A percentile compares a stretch with the other conserved stretches of the same genome.
phyloP scores from a whole-genome alignment of 2,888 invertebrate species.

The Phyllotreta striolata region DNA sequence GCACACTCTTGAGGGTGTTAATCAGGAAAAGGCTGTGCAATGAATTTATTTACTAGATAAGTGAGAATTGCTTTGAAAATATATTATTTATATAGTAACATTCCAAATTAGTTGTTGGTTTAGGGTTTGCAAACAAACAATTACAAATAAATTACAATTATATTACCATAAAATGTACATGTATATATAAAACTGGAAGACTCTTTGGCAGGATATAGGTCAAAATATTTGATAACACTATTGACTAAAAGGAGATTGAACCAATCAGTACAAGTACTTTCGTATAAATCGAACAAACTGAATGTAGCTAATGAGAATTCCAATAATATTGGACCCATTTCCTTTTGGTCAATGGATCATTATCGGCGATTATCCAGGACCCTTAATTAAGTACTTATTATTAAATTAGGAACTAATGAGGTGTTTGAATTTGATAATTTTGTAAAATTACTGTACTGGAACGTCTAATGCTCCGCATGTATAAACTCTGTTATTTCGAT shows the following conservation, averaged over 20 bases:
- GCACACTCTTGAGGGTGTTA: conserved; percentile 2
- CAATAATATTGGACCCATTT: too few species aligned
- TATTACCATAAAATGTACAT: conserved; percentile 1
- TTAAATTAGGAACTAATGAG: too few species aligned
- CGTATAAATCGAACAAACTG: too few species aligned
- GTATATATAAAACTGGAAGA: conserved; percentile 49
- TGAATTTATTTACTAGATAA: conserved; percentile 8
- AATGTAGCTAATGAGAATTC: too few species aligned
- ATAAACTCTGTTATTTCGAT: neutral
- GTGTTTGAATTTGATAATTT: too few species aligned
- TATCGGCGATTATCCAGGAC: neutral
- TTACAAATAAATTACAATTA: conserved; percentile 12
- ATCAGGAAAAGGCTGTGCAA: conserved; percentile 22
- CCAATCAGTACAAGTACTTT: too few species aligned
- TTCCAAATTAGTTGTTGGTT: conserved; percentile 30
- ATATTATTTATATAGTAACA: conserved; percentile 18
- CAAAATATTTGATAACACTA: too few species aligned
- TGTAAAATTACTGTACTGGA: neutral
- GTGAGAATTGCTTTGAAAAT: conserved; percentile 9
- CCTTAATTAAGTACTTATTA: too few species aligned
- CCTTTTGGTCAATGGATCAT: too few species aligned
- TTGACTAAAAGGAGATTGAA: too few species aligned
- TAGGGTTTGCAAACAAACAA: conserved; percentile 18
- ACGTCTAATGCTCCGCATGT: neutral
- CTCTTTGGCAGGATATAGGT: conserved; percentile 50